Base-by-base conservation (phyloP, 2,888 invertebrate species). In the Cyrtodaria siliqua region DNA sequence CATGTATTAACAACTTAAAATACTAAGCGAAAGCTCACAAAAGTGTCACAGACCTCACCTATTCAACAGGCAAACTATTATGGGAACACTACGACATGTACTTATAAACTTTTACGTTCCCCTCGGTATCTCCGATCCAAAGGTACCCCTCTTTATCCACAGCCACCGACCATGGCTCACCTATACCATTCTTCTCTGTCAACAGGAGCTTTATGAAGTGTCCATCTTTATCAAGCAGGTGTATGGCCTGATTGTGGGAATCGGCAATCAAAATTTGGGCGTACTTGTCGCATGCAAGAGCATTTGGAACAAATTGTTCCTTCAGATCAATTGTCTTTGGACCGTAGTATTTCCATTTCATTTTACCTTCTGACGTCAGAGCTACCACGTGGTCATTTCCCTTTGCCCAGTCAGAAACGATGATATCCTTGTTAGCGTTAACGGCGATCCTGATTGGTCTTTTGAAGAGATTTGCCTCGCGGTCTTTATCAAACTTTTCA, bases 141-240 rank as follows among this genome's bases (percentile, higher is more conserved):
- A 81, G 55, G 56, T 78, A 81, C 4, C 77, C 77, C 26, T 81
- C 81, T 33, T 56, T 72, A 49, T 81, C 81, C 6, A 81, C 78
- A 29, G 81, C 81, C 0, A 81, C 78, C 14, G 81, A 71, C 81
- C 81, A 81, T 9, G 81, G 81, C 62, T 81, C 81, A 16, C 81
- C 78, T 4, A 81, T 56, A 8, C 78, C 78, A 49, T 81, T 74
- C 40, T 75, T 68, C 38, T 61, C 77, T 6, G 75, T 81, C 29
- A 81, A 62, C 20, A 81, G 55, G 27, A 81, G 59, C 62, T 81
- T 81, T 20, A 78, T 64, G 20, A 81, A 81, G 38, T 71, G 63
- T 2, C 81, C 81, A 42, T 78, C 81, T 29, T 78, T 78, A 56
- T 81, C 81, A 8, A 81, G 40, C n/a, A 81, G 63, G 24, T 78